Evolutionary conservation across 2,888 invertebrate species (phyloP).

Genomic region (Andrena flavipes): DNA sequence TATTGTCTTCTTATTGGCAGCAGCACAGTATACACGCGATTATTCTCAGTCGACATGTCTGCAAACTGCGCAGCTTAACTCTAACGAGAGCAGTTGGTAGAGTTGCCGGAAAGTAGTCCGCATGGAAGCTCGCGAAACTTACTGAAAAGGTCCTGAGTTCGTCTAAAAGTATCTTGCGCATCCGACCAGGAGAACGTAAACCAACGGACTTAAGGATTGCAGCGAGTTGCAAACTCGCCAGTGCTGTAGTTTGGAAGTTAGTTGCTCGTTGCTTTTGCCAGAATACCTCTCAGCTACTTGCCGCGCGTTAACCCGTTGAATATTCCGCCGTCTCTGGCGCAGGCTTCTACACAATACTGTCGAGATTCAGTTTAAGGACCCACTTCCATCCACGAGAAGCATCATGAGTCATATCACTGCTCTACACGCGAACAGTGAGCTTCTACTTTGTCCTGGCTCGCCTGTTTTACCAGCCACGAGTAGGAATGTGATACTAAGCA

Average conservation of each 20-base stretch:
- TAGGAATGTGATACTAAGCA: not conserved
- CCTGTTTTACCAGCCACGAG: not conserved
- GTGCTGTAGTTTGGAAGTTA: constrained; percentile 70
- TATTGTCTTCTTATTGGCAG: not conserved
- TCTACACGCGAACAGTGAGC: not conserved
- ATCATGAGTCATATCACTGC: constrained; percentile 16
- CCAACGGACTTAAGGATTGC: constrained; percentile 55
- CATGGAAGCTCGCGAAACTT: constrained; percentile 11
- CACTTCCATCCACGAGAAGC: constrained; percentile 1
- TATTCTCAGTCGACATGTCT: not conserved
- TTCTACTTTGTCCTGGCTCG: not conserved
- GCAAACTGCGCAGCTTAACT: not conserved
- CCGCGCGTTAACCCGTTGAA: constrained; percentile 36
- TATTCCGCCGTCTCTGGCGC: constrained; percentile 29
- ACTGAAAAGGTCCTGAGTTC: not conserved
- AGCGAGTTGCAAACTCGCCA: constrained; percentile 55
- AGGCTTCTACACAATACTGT: constrained; percentile 18
- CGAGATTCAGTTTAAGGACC: constrained; percentile 29
- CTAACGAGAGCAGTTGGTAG: not conserved
- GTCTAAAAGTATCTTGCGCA: constrained; percentile 30
- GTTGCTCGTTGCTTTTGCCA: constrained; percentile 59
- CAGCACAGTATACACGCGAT: not conserved
- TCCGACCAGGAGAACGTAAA: constrained; percentile 34
- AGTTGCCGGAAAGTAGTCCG: constrained; percentile 10
- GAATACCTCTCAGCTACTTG: constrained; percentile 47